These are phyloP conservation scores for Podargus strigoides DNA, from an alignment of 2,797 vertebrate genomes.

Conservation along the genomic window DNA sequence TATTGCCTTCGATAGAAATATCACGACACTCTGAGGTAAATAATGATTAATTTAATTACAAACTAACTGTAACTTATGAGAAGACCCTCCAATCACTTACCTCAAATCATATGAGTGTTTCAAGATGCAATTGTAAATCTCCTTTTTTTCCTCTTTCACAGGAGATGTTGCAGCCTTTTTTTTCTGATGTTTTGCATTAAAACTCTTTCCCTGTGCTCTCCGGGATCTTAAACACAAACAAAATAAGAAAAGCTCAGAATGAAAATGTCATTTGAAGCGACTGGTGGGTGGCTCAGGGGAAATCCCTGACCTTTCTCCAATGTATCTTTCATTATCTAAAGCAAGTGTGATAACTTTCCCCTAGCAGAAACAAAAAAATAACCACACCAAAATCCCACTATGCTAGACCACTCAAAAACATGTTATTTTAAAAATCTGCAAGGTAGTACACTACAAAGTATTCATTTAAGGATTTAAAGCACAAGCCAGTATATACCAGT, in stretches of 20 bases:
- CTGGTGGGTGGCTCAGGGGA: conserved; percentile 64
- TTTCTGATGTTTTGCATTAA: conserved; percentile 53
- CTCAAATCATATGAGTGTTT: conserved; percentile 51
- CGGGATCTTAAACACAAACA: conserved; percentile 70
- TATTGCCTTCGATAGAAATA: not conserved
- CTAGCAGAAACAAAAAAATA: not conserved
- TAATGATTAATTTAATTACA: conserved; percentile 14
- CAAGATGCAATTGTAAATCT: conserved; percentile 42
- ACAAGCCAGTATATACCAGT: not conserved
- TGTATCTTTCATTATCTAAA: conserved; percentile 66
- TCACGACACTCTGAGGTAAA: not conserved
- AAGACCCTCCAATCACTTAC: conserved; percentile 64
- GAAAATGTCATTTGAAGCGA: conserved; percentile 71
- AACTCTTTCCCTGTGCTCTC: conserved; percentile 59
- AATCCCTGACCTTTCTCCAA: conserved; percentile 71
- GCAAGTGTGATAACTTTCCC: conserved; percentile 46
- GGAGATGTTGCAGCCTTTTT: conserved; percentile 33
- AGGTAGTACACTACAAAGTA: not conserved
- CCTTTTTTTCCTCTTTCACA: conserved; percentile 4
- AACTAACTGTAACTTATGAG: not conserved
- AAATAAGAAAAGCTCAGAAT: conserved; percentile 68
- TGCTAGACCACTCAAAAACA: not conserved
- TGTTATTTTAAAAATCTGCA: not conserved
- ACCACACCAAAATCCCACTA: not conserved
- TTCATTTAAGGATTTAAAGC: not conserved